A percentile compares a stretch with the other conserved stretches of the same genome.
These are phyloP conservation scores for Rhodinocichla rosea DNA, from an alignment of 2,113 vertebrate genomes.

Conservation along the genomic window DNA sequence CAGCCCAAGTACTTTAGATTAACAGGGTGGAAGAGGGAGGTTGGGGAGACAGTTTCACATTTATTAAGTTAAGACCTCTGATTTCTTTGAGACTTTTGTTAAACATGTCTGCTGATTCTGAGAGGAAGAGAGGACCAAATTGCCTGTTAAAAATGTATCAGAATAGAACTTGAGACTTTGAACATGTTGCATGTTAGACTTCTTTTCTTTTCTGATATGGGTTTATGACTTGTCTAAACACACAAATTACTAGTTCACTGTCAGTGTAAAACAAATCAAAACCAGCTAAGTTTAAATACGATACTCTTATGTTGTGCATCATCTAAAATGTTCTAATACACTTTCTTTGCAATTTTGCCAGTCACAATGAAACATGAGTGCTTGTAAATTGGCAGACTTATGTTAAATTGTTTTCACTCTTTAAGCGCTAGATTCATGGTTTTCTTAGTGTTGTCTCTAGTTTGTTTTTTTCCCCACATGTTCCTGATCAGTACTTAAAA, in stretches of 20 bases:
- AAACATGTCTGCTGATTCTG: background rate
- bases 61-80: background rate
- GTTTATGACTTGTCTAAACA: background rate
- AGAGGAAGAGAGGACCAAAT: background rate
- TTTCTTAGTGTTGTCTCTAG: background rate
- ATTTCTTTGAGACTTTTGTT: background rate
- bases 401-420: background rate
- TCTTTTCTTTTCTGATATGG: background rate
- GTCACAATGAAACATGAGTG: background rate
- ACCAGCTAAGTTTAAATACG: background rate
- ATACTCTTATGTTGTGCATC: background rate
- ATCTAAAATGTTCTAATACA: background rate
- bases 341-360: background rate
- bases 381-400: background rate
- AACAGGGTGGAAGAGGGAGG: background rate
- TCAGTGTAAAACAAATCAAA: background rate
- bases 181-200: background rate
- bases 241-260: background rate
- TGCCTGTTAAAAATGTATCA: background rate
- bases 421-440: background rate
- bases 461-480: rapidly evolving
- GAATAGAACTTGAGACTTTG: background rate
- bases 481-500: background rate
- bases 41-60: background rate
- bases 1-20: background rate